These are phyloP conservation scores for Alethe diademata DNA, from an alignment of 2,113 vertebrate species.

Conservation along the genomic window DNA sequence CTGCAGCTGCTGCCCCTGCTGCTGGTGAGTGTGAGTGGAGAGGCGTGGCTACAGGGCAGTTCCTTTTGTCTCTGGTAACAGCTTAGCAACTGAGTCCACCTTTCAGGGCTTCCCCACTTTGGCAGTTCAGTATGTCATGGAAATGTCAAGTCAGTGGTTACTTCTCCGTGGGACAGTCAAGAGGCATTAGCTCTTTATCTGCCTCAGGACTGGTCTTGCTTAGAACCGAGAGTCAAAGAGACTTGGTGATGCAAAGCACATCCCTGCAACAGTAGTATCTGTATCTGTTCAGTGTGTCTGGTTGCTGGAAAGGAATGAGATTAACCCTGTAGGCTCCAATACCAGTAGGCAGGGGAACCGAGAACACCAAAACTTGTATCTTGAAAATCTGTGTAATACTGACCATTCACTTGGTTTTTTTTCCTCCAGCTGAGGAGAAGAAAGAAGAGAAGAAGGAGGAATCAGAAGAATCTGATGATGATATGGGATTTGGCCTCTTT, in stretches of 20 bases:
- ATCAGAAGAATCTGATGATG: slow-evolving; percentile 94
- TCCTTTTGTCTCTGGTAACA: not conserved
- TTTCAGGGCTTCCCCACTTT: not conserved
- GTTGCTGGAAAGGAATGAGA: not conserved
- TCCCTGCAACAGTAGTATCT: not conserved
- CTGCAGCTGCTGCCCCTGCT: slow-evolving; percentile 76
- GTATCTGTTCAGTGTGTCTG: not conserved
- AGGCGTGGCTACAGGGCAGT: accelerated
- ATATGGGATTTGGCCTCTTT: slow-evolving; percentile 96
- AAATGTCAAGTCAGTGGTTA: not conserved
- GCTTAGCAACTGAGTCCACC: not conserved
- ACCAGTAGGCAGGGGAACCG: not conserved
- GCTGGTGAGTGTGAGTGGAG: slow-evolving; percentile 52
- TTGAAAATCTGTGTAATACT: not conserved
- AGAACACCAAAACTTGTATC: not conserved
- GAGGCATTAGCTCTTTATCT: not conserved
- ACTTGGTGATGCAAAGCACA: not conserved
- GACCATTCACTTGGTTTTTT: not conserved
- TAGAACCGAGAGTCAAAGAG: not conserved
- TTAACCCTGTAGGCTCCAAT: not conserved
- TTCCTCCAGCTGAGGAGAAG: slow-evolving; percentile 79
- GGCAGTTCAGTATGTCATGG: not conserved
- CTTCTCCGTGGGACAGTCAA: not conserved
- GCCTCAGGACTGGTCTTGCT: not conserved
- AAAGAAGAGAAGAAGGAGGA: slow-evolving; percentile 97